Evolutionary conservation across 2,113 vertebrate genomes (phyloP).

Genomic region (Clarias gariepinus): DNA sequence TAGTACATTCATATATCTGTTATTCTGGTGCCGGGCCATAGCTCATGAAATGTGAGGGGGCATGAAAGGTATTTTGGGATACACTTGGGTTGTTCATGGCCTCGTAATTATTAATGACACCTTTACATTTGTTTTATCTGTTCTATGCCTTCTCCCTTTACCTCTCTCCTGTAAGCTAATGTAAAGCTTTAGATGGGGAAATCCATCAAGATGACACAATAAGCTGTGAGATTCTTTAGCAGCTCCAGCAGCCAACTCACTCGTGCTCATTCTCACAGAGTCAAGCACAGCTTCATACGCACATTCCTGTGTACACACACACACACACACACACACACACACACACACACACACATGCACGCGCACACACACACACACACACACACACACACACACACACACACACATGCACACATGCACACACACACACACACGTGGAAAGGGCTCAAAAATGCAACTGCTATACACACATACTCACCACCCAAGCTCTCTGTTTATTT

Average conservation of each 20-base stretch:
- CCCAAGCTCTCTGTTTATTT: slow-evolving; percentile 71
- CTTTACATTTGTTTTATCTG: slow-evolving; percentile 20
- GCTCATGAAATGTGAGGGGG: slow-evolving; percentile 31
- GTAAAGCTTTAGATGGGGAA: slow-evolving; percentile 41
- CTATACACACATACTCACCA: slow-evolving; percentile 35
- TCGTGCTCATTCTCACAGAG: slow-evolving; percentile 33
- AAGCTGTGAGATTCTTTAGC: slow-evolving; percentile 50
- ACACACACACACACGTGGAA: background rate
- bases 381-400: slow-evolving; percentile 12
- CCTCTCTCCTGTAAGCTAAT: background rate
- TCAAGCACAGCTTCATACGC: slow-evolving; percentile 1
- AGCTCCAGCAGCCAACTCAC: slow-evolving; percentile 25
- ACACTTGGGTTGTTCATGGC: slow-evolving; percentile 45
- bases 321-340: slow-evolving; percentile 39
- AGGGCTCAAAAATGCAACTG: slow-evolving; percentile 27
- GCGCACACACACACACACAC: background rate
- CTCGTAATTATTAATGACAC: slow-evolving; percentile 25
- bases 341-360: slow-evolving; percentile 24
- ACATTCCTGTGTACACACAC: slow-evolving; percentile 13
- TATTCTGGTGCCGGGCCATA: slow-evolving; percentile 4
- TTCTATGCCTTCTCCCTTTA: background rate
- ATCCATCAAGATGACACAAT: slow-evolving; percentile 52
- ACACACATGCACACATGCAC: slow-evolving; percentile 37
- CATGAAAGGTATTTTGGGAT: slow-evolving; percentile 48
- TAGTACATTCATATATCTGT: background rate